Conservation (phyloP, 1,140 invertebrate species). For the Lepidurus apus region DNA sequence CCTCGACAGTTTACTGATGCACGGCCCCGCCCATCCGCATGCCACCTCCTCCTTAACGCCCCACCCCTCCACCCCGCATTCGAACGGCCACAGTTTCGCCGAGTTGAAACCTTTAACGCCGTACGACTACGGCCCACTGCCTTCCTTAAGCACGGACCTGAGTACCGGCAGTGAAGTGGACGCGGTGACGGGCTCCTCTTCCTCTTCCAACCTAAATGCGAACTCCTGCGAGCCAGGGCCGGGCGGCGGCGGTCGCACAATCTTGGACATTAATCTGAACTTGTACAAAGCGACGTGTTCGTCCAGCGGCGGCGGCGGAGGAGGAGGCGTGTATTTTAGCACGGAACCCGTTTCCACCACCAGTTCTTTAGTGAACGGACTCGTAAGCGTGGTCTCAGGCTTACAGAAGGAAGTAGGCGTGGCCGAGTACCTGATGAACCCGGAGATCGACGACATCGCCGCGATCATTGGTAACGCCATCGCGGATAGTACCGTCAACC, state of each 20-base stretch:
- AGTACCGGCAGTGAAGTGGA: constrained; percentile 49
- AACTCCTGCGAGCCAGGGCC: constrained; percentile 68
- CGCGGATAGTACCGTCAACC: constrained; percentile 65
- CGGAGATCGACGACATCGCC: constrained; percentile 77
- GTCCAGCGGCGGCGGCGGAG: constrained; percentile 39
- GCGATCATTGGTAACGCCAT: constrained; percentile 84
- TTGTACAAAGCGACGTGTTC: constrained; percentile 46
- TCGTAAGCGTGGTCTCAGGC: constrained; percentile 43
- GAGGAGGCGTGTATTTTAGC: constrained; percentile 1
- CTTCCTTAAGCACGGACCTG: background rate
- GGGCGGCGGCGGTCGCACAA: constrained; percentile 46
- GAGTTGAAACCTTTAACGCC: constrained; percentile 76
- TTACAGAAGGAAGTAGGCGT: constrained; percentile 51
- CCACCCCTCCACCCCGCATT: constrained; percentile 33
- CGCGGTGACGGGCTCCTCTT: constrained; percentile 60
- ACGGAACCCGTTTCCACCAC: constrained; percentile 41
- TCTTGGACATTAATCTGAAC: constrained; percentile 45
- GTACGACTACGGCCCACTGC: constrained; percentile 56
- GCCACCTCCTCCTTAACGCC: constrained; percentile 45
- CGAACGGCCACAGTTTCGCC: constrained; percentile 55
- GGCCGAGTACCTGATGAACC: constrained; percentile 42
- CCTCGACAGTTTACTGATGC: constrained; percentile 58
- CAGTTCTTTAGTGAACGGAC: constrained; percentile 37
- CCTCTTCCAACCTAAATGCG: constrained; percentile 50
- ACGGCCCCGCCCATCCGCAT: constrained; percentile 33